Percentiles rank a stretch among this genome's conserved stretches.
Evolutionary conservation across 2,113 vertebrate genomes (phyloP).

Genomic region (Tetraodon nigroviridis): DNA sequence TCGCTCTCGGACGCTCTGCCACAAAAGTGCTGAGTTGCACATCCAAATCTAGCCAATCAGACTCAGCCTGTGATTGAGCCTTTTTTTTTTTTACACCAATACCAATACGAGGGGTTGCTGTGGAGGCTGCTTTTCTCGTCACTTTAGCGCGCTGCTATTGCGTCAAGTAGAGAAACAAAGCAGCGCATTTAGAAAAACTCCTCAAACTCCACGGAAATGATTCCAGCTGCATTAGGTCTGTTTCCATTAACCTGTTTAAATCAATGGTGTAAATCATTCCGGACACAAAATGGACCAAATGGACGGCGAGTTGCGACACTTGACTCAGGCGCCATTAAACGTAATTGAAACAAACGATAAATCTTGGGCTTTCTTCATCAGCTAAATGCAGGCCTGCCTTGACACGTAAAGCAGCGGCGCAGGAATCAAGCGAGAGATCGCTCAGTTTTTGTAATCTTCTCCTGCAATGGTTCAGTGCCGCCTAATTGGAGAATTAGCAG

Average conservation of each 20-base stretch:
- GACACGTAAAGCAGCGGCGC: too few species aligned
- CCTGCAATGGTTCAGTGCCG: not conserved
- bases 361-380: too few species aligned
- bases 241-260: not conserved
- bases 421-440: not conserved
- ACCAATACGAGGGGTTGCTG: conserved; percentile 45
- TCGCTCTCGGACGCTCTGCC: conserved; percentile 31
- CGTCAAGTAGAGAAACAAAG: too few species aligned
- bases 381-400: too few species aligned
- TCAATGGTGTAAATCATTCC: too few species aligned
- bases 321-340: too few species aligned
- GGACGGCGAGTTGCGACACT: too few species aligned
- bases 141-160: too few species aligned
- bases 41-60: conserved; percentile 61
- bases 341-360: too few species aligned
- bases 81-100: conserved; percentile 6
- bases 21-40: conserved; percentile 56
- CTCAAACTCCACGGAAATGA: too few species aligned
- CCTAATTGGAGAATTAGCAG: not conserved
- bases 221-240: not conserved
- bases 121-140: conserved; percentile 7
- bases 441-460: not conserved
- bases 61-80: conserved; percentile 49
- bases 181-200: too few species aligned
- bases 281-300: too few species aligned